Evolutionary conservation across 1,140 invertebrate genomes (phyloP), one percentile per base, ranked within the genome.

Genomic region (Delia radicum): DNA sequence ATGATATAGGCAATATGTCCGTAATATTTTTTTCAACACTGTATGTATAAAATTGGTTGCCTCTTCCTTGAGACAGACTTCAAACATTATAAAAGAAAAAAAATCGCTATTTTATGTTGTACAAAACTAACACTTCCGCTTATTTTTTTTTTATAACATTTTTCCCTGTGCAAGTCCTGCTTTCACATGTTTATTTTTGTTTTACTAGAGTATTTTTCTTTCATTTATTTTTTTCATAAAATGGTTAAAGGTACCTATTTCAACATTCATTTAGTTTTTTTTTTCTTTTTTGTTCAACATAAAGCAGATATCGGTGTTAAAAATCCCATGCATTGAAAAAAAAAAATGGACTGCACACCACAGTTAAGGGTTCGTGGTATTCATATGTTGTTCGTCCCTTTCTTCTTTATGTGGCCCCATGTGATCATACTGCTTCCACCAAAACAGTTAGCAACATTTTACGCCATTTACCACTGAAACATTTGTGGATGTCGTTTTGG

Each of bases 131-230:
- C 48, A 55, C 48, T 21, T 55, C n/a, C 48, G n/a, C 8, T 55
- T 21, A 7, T 55, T 55, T 21, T n/a, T n/a, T n/a, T n/a, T n/a
- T n/a, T n/a, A n/a, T n/a, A n/a, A 42, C 37, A 42, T 33, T 33
- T 10, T 5, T 4, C 37, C 6, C 12, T 42, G 37, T 10, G 2
- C 0, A 42, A n/a, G n/a, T n/a, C n/a, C n/a, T n/a, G n/a, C n/a
- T 8, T 42, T 28, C 62, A 65, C 62, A 65, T 65, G 62, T 65
- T 8, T 65, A 65, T 65, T 65, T 29, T 65, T 65, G 62, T 65
- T 42, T 65, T 29, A 29, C 3, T 4, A n/a, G 3, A 12, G n/a
- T 65, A n/a, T 63, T 27, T 63, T 27, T 12, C 27, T 29, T 29
- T 65, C 12, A 27, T 65, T 65, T 65, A 65, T 65, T 65, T 65